Base-by-base conservation (phyloP, 2,113 vertebrate genomes). In the Perca flavescens region DNA sequence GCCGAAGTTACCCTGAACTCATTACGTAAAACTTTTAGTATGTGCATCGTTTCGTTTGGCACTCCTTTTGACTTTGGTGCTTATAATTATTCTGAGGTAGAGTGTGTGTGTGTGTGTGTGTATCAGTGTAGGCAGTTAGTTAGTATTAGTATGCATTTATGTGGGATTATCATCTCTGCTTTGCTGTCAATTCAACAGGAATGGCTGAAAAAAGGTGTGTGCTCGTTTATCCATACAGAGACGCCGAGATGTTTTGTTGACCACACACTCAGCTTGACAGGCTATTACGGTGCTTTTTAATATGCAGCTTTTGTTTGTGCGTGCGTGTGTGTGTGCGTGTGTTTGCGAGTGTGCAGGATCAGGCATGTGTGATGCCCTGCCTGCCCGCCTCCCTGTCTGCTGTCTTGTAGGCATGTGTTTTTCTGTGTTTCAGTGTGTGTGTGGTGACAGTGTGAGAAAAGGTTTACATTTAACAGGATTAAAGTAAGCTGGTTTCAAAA, bases 401-500 rank as follows among this genome's bases (percentile, higher is more conserved):
- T 2, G 3, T 53, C 25, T 71, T 78, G 46, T 53, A 54, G 61
- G 52, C 79, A 47, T 82, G 77, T 83, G 36, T 85, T 58, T 68
- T n/a, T 71, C 74, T 60, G 60, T 77, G 74, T 77, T 56, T 62
- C 22, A 56, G 31, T 83, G 79, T 71, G 60, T 71, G 60, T 68
- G 73, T 72, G 49, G 19, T 62, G 36, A 79, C 67, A 67, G 75
- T 54, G 57, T 46, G 46, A 79, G 69, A 60, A 74, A 85, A 67
- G 19, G 43, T 65, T 83, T 88, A 52, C 63, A 75, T 82, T 84
- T 75, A 85, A 86, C 53, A 64, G 62, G 69, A 80, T 86, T 84
- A 47, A 66, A 75, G 31, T 74, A 80, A 77, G 60, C 65, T 50
- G 61, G 70, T 83, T 83, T 72, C 17, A 77, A 78, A 69, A 88